Conservation (phyloP, 2,797 vertebrate genomes). For the Ispidina lecontei region DNA sequence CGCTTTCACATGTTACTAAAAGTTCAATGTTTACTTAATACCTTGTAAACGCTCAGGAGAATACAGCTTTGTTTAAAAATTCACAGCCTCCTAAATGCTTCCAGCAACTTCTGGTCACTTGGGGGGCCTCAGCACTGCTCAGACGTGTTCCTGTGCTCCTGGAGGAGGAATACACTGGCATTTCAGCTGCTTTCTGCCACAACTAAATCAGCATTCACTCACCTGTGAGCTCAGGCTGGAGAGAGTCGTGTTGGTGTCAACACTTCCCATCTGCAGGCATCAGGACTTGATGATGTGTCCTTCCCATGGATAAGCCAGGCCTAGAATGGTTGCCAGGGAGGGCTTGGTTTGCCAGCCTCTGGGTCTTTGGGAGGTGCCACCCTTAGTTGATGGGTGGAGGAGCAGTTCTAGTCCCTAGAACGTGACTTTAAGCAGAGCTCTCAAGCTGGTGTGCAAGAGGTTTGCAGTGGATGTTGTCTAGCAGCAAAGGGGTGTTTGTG, state of each 20-base stretch:
- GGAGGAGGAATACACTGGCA: background rate
- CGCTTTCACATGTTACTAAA: slow-evolving; percentile 20
- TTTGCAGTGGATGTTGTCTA: background rate
- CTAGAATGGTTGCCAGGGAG: background rate
- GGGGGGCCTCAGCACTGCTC: background rate
- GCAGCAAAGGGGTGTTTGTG: background rate
- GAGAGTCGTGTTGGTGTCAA: background rate
- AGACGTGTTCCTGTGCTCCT: background rate
- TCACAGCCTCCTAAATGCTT: slow-evolving; percentile 32
- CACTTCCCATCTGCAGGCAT: too few species aligned
- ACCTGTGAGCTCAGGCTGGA: background rate
- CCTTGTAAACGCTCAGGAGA: slow-evolving; percentile 8
- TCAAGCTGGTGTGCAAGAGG: background rate
- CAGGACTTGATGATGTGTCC: background rate
- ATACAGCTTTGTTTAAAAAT: slow-evolving; percentile 26
- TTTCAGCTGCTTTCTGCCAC: slow-evolving; percentile 13
- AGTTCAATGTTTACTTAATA: slow-evolving; percentile 48
- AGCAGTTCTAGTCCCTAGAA: background rate
- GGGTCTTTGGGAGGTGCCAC: background rate
- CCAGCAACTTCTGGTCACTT: background rate
- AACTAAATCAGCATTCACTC: background rate
- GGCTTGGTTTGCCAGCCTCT: background rate
- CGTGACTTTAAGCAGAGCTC: background rate
- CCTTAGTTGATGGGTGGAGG: background rate
- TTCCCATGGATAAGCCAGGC: background rate